phyloP scores from a whole-genome alignment of 2,888 invertebrate species.

The Hypomecis punctinalis region DNA sequence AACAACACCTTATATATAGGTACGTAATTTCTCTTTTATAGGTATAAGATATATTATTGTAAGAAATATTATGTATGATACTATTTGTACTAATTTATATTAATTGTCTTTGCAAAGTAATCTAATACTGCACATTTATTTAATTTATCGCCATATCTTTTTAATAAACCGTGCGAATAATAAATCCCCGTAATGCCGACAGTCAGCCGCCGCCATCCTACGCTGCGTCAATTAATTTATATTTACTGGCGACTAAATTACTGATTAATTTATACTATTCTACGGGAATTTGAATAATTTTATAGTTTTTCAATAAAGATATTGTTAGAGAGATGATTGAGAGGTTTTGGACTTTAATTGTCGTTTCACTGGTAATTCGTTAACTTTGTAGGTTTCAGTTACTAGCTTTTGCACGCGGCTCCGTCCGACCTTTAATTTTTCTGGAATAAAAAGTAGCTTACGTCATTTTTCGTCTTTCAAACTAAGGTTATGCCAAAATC shows the following conservation, averaged over 20 bases:
- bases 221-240: slow-evolving; percentile 13
- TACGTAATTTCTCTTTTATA: too few relatives aligned
- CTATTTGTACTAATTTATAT: neutral
- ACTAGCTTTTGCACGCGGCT: too few relatives aligned
- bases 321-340: neutral
- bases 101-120: neutral
- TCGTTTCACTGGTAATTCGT: neutral
- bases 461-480: too few relatives aligned
- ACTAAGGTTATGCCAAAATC: too few relatives aligned
- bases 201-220: neutral
- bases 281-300: slow-evolving; percentile 14
- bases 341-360: neutral
- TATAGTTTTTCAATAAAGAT: neutral
- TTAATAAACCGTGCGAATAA: slow-evolving; percentile 18
- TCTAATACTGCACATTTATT: neutral
- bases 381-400: too few relatives aligned
- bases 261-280: slow-evolving; percentile 6
- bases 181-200: slow-evolving; percentile 17
- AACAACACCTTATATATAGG: too few relatives aligned
- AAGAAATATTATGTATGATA: too few relatives aligned
- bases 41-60: too few relatives aligned
- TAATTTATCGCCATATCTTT: slow-evolving; percentile 14
- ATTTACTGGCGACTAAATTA: slow-evolving; percentile 23
- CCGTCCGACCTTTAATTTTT: too few relatives aligned
- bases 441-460: too few relatives aligned